phyloP scores from a whole-genome alignment of 2,113 vertebrate species.

The Coracopsis vasa region DNA sequence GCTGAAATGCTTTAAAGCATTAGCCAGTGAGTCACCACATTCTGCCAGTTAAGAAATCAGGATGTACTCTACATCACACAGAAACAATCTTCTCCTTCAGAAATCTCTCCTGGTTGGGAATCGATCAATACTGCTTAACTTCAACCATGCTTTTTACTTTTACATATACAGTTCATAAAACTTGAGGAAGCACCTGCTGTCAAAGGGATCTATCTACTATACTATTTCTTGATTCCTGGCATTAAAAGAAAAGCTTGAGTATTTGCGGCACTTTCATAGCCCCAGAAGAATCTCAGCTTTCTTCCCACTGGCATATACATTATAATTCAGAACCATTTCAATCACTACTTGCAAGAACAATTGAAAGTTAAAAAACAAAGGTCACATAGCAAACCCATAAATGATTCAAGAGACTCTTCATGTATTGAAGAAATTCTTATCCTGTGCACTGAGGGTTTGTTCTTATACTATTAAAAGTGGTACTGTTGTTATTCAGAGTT shows the following conservation, averaged over 20 bases:
- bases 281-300: conserved; percentile 16
- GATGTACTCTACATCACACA: background rate
- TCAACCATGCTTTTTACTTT: background rate
- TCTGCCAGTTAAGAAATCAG: background rate
- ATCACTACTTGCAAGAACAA: background rate
- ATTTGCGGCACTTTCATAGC: conserved; percentile 1
- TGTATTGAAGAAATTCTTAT: background rate
- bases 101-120: background rate
- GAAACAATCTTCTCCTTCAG: background rate
- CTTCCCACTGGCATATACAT: background rate
- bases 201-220: background rate
- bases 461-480: background rate
- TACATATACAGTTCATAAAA: conserved; percentile 48
- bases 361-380: background rate
- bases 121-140: background rate
- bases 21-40: background rate
- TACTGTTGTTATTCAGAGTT: background rate
- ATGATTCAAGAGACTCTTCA: background rate
- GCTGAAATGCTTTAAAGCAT: background rate
- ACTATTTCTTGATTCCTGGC: conserved; percentile 7
- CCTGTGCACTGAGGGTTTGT: background rate
- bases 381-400: background rate
- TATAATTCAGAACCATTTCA: background rate
- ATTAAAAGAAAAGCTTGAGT: conserved; percentile 6
- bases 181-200: conserved; percentile 53